These are phyloP conservation scores for Engystomops pustulosus DNA, from an alignment of 2,113 vertebrate species.

Conservation along the genomic window DNA sequence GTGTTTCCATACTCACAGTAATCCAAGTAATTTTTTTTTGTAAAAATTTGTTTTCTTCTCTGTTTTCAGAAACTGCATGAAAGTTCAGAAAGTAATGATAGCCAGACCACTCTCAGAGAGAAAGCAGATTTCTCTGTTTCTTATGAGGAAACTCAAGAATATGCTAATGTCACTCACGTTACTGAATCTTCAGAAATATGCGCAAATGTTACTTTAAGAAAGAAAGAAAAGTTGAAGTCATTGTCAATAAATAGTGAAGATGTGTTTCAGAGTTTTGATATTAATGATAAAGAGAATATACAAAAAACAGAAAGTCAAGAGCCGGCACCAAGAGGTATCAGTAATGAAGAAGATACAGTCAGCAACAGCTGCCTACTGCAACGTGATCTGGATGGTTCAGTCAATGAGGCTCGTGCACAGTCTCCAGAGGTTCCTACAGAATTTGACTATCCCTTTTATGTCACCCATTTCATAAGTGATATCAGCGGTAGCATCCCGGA, in stretches of 20 bases:
- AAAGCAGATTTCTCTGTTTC: constrained; percentile 1
- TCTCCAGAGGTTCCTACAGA: constrained; percentile 7
- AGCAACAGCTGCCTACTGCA: background rate
- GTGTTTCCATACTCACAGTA: background rate
- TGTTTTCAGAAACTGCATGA: constrained; percentile 62
- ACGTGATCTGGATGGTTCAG: background rate
- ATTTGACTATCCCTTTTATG: background rate
- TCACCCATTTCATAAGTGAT: constrained; percentile 37
- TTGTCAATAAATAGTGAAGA: constrained; percentile 26
- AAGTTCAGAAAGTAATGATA: constrained; percentile 49
- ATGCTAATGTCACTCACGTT: background rate
- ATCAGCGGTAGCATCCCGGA: background rate
- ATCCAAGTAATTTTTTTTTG: too few species aligned
- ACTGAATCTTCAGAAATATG: background rate
- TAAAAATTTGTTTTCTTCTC: background rate
- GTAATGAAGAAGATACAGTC: background rate
- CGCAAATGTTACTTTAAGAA: background rate
- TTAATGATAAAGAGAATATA: constrained; percentile 19
- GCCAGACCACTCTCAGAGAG: constrained; percentile 48
- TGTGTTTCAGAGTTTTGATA: constrained; percentile 9
- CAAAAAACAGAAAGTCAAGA: background rate
- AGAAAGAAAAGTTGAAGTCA: constrained; percentile 54
- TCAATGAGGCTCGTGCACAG: background rate
- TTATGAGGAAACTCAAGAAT: background rate
- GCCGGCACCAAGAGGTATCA: background rate